Conservation (phyloP, 2,888 invertebrate genomes). For the Aphodius granarius region DNA sequence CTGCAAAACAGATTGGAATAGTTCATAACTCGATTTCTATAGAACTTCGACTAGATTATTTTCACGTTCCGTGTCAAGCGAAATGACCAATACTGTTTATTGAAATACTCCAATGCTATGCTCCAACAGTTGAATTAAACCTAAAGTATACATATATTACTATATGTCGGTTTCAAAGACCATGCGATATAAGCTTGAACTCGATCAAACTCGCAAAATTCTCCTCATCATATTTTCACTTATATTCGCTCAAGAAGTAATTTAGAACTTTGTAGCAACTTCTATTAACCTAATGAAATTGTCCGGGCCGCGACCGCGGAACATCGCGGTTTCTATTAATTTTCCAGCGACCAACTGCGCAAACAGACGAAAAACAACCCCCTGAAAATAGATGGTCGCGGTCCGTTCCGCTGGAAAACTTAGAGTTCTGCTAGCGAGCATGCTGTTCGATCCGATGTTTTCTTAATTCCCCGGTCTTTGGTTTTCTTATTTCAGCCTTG, state of each 20-base stretch:
- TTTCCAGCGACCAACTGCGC: neutral
- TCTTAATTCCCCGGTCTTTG: neutral
- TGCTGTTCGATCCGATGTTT: neutral
- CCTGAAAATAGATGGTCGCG: neutral
- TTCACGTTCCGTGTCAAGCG: neutral
- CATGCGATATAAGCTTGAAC: too few relatives aligned
- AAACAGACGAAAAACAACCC: neutral
- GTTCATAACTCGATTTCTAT: neutral
- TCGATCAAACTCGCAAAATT: neutral
- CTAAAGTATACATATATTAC: too few relatives aligned
- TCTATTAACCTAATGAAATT: neutral
- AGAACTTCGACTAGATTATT: neutral
- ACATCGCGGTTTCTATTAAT: neutral
- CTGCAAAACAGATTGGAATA: constrained; percentile 11
- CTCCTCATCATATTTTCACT: neutral
- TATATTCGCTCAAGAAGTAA: neutral
- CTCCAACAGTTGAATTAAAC: too few relatives aligned
- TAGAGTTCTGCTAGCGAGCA: neutral
- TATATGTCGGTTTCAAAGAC: neutral
- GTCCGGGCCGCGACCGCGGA: neutral
- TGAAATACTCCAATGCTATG: too few relatives aligned
- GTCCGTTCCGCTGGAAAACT: neutral
- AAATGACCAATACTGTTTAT: neutral
- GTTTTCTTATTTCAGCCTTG: neutral
- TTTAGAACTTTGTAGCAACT: neutral